Evolutionary conservation across 2,113 vertebrate species (phyloP).

Genomic region (Hassar affinis): DNA sequence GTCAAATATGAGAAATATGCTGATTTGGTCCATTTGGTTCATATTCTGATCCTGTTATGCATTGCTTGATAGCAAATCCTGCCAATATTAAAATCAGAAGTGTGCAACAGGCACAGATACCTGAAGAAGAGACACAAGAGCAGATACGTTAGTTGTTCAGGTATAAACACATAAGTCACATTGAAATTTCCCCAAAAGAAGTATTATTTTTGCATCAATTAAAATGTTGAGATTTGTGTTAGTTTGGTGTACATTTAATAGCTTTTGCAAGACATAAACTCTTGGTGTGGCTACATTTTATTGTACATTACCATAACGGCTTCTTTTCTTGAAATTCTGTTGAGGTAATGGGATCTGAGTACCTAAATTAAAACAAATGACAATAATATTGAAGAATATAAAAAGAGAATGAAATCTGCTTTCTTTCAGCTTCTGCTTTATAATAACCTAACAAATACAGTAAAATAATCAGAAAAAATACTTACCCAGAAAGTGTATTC

Average conservation of each 20-base stretch:
- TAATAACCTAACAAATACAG: neutral
- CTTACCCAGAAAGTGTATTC: slow-evolving; percentile 37
- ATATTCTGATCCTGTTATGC: too few species aligned
- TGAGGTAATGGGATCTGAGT: neutral
- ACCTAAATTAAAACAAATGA: slow-evolving; percentile 13
- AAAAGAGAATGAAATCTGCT: neutral
- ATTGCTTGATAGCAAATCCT: neutral
- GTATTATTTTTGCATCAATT: neutral
- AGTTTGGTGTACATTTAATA: neutral
- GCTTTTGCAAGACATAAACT: neutral
- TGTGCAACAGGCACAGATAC: neutral
- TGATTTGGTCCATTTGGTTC: neutral
- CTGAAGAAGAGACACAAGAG: slow-evolving; percentile 1
- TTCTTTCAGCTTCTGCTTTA: neutral
- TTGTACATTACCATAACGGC: neutral
- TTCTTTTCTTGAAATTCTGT: neutral
- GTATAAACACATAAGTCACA: neutral
- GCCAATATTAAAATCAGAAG: neutral
- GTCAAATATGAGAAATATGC: too few species aligned
- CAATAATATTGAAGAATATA: too few species aligned
- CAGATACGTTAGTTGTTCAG: neutral
- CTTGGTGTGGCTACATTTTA: neutral
- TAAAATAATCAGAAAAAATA: neutral
- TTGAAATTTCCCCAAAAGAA: neutral
- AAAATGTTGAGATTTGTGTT: neutral